Conservation (phyloP, 2,797 vertebrate genomes). For the Coilia nasus region DNA sequence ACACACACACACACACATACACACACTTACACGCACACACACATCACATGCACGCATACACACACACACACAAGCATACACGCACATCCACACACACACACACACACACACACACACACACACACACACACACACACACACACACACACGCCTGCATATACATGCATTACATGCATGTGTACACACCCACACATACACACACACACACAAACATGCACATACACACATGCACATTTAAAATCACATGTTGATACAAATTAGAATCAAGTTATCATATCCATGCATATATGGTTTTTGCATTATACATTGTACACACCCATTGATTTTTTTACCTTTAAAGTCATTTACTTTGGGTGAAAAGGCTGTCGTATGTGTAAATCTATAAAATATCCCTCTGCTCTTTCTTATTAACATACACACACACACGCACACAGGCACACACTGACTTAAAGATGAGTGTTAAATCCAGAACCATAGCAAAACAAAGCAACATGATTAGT, state of each 20-base stretch:
- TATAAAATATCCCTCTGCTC: background rate
- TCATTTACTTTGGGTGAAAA: background rate
- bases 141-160: too few species aligned
- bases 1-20: background rate
- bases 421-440: conserved; percentile 11
- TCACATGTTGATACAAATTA: background rate
- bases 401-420: background rate
- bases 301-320: background rate
- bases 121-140: too few species aligned
- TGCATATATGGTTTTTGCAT: background rate
- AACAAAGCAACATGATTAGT: background rate
- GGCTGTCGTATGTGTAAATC: background rate
- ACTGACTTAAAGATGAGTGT: background rate
- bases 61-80: background rate
- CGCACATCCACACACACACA: background rate
- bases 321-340: background rate
- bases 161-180: too few species aligned
- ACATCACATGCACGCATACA: background rate
- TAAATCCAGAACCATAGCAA: background rate
- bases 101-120: background rate
- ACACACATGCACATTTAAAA: background rate
- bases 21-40: background rate
- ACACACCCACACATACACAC: background rate
- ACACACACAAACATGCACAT: background rate
- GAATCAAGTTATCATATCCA: background rate